phyloP scores from a whole-genome alignment of 2,888 invertebrate genomes.

The Prionchulus punctatus region DNA sequence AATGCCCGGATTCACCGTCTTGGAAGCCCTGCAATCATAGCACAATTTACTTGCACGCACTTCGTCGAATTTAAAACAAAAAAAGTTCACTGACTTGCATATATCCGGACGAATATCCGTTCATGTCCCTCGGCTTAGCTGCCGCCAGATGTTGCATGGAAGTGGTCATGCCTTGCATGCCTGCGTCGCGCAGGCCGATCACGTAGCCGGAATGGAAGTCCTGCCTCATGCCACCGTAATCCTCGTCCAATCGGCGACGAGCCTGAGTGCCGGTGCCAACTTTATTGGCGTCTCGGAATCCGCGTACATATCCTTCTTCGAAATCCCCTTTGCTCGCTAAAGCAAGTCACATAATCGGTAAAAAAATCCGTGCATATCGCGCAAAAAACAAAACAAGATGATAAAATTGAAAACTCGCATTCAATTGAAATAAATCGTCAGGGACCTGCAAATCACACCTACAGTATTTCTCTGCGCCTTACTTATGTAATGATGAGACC shows the following conservation, averaged over 20 bases:
- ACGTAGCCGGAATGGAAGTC: constrained; percentile 29
- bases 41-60: neutral
- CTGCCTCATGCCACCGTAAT: constrained; percentile 22
- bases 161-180: constrained; percentile 27
- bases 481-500: neutral
- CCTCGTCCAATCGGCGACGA: constrained; percentile 22
- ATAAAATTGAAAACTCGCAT: too few relatives aligned
- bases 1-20: constrained; percentile 29
- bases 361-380: too few relatives aligned
- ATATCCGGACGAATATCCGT: constrained; percentile 30
- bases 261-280: constrained; percentile 19
- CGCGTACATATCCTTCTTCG: constrained; percentile 30
- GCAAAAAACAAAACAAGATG: constrained; percentile 2
- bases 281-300: constrained; percentile 29
- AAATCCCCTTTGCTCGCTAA: constrained; percentile 21
- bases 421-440: too few relatives aligned
- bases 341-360: too few relatives aligned
- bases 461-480: too few relatives aligned
- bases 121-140: constrained; percentile 14
- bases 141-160: constrained; percentile 30
- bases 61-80: too few relatives aligned
- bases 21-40: constrained; percentile 16
- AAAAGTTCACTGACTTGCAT: constrained; percentile 30
- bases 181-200: constrained; percentile 26
- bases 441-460: too few relatives aligned